Percentiles rank a stretch among this genome's conserved stretches.
phyloP scores from a whole-genome alignment of 2,113 vertebrate species.

The Turdus rufiventris region DNA sequence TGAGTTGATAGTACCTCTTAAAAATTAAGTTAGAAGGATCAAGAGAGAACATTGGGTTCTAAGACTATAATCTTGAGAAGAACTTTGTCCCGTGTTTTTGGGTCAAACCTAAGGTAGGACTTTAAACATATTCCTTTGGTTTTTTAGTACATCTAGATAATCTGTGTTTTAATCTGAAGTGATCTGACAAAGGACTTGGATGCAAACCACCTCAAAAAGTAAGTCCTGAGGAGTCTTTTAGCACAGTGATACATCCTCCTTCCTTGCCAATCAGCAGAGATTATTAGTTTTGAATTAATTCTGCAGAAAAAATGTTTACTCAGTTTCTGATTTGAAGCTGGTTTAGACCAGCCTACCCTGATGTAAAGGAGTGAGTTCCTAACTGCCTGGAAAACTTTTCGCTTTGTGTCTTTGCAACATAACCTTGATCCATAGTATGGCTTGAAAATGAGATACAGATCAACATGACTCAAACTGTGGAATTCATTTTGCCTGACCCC shows the following conservation, averaged over 20 bases:
- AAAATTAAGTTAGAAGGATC: background rate
- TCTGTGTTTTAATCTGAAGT: background rate
- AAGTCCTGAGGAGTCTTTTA: background rate
- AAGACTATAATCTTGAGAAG: background rate
- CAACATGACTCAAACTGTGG: background rate
- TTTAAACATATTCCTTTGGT: background rate
- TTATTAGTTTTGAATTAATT: background rate
- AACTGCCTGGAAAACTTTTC: background rate
- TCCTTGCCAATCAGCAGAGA: background rate
- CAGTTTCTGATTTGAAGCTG: background rate
- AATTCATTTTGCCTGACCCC: background rate
- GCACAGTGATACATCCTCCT: background rate
- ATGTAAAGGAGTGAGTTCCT: background rate
- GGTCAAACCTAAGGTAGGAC: background rate
- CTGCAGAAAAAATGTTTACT: background rate
- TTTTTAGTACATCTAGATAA: background rate
- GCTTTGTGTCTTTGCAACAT: background rate
- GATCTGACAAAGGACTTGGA: background rate
- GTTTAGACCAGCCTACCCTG: background rate
- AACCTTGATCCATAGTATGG: background rate
- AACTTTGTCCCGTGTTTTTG: background rate
- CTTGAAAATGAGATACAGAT: background rate
- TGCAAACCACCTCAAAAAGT: background rate
- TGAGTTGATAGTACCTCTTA: background rate
- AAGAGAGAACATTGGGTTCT: background rate